phyloP scores from a whole-genome alignment of 1,140 invertebrate genomes.

The Cepaea nemoralis region DNA sequence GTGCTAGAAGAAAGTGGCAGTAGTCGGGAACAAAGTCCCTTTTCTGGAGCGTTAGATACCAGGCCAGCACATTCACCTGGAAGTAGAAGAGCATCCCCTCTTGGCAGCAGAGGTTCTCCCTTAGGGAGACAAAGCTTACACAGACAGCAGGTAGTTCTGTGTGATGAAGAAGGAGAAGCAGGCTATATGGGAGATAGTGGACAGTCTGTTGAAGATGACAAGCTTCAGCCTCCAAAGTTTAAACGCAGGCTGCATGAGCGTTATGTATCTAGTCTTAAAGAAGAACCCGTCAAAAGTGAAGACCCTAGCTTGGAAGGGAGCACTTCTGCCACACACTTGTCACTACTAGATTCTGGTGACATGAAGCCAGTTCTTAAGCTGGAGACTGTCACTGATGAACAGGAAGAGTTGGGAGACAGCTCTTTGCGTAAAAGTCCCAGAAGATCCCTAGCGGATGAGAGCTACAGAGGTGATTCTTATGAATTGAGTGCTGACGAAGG shows the following conservation, averaged over 20 bases:
- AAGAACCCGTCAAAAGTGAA: conserved; percentile 23
- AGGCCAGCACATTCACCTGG: neutral
- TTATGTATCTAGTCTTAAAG: conserved; percentile 47
- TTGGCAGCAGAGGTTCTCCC: conserved; percentile 7
- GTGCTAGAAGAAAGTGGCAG: conserved; percentile 52
- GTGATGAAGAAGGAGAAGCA: conserved; percentile 27
- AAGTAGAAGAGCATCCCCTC: conserved; percentile 19
- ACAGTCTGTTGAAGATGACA: conserved; percentile 8
- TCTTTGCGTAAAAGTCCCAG: conserved; percentile 36
- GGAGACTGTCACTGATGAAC: conserved; percentile 36
- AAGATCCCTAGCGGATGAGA: conserved; percentile 46
- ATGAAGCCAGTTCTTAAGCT: conserved; percentile 32
- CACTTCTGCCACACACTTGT: neutral
- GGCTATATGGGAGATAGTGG: neutral
- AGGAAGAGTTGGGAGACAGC: conserved; percentile 13
- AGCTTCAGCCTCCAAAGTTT: conserved; percentile 47
- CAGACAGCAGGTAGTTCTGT: conserved; percentile 16
- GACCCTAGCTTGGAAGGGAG: neutral
- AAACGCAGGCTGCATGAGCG: conserved; percentile 53
- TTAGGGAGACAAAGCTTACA: conserved; percentile 26
- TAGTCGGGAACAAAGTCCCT: conserved; percentile 53
- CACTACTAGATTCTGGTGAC: neutral
- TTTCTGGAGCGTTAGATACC: conserved; percentile 29
- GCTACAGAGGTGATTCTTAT: conserved; percentile 34
- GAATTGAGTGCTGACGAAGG: conserved; percentile 51